Percentiles rank a stretch among this genome's conserved stretches.
These are phyloP conservation scores for Neogobius melanostomus DNA, from an alignment of 2,113 vertebrate species.

Conservation along the genomic window DNA sequence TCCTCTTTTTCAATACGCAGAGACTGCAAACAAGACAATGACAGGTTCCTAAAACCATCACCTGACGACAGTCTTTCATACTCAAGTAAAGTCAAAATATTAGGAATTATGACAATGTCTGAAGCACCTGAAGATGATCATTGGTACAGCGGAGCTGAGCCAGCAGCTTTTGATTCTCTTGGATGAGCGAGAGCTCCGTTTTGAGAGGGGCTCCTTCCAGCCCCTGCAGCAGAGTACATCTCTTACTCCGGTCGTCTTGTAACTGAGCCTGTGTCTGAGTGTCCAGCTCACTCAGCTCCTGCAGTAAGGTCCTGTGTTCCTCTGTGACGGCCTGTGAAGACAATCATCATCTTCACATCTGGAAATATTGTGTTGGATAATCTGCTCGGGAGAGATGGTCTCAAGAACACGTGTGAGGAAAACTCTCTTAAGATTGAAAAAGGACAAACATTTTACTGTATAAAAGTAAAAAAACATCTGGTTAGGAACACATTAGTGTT, in stretches of 20 bases:
- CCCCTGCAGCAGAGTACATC: slow-evolving; percentile 47
- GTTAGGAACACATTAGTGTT: too few species aligned
- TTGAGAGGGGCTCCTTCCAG: slow-evolving; percentile 30
- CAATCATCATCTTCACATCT: background rate
- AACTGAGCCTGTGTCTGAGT: slow-evolving; percentile 29
- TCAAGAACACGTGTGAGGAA: too few species aligned
- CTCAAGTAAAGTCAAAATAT: too few species aligned
- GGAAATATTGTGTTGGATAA: background rate
- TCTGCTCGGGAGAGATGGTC: background rate
- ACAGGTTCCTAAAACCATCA: background rate
- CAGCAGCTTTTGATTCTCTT: slow-evolving; percentile 48
- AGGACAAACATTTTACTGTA: too few species aligned
- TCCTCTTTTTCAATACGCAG: slow-evolving; percentile 60
- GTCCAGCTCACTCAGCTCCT: slow-evolving; percentile 43
- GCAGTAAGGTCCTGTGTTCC: background rate
- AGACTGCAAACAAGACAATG: slow-evolving; percentile 42
- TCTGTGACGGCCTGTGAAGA: slow-evolving; percentile 29
- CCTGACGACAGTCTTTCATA: background rate
- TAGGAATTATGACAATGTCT: background rate
- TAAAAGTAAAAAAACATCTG: too few species aligned
- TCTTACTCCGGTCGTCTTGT: slow-evolving; percentile 54
- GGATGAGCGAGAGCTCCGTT: slow-evolving; percentile 40
- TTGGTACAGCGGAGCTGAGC: slow-evolving; percentile 46
- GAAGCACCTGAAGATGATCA: slow-evolving; percentile 46
- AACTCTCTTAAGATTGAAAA: too few species aligned